phyloP scores from a whole-genome alignment of 1,140 invertebrate species.

The Achatina immaculata region DNA sequence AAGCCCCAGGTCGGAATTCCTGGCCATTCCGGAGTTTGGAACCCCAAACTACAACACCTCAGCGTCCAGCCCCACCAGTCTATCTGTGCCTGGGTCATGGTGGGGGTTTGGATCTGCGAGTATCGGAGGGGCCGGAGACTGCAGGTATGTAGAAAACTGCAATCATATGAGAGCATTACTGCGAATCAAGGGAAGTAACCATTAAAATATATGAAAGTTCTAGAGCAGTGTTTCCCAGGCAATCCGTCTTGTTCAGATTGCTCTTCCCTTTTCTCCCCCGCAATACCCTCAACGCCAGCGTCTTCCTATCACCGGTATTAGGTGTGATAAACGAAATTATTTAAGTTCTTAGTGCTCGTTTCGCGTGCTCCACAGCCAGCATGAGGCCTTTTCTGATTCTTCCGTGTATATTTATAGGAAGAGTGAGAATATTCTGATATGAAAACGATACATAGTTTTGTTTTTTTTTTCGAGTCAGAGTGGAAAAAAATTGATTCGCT shows the following conservation, averaged over 20 bases:
- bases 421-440: too few relatives aligned
- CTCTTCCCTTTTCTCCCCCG: not conserved
- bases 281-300: not conserved
- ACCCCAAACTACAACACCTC: conserved; percentile 29
- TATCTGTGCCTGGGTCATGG: conserved; percentile 41
- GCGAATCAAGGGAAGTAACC: too few relatives aligned
- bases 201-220: not conserved
- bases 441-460: too few relatives aligned
- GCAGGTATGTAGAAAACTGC: conserved; percentile 26
- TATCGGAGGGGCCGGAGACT: conserved; percentile 18
- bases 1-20: conserved; percentile 41
- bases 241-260: not conserved
- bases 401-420: too few relatives aligned
- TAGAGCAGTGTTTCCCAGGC: not conserved
- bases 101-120: conserved; percentile 20
- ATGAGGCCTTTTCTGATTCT: too few relatives aligned
- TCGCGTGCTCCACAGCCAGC: too few relatives aligned
- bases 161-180: too few relatives aligned
- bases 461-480: too few relatives aligned
- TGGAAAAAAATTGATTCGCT: too few relatives aligned
- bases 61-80: conserved; percentile 43
- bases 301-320: not conserved
- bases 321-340: too few relatives aligned
- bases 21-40: conserved; percentile 41
- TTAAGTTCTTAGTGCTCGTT: too few relatives aligned